Conservation (phyloP, 2,888 invertebrate species). For the Agonopterix subpropinquella region DNA sequence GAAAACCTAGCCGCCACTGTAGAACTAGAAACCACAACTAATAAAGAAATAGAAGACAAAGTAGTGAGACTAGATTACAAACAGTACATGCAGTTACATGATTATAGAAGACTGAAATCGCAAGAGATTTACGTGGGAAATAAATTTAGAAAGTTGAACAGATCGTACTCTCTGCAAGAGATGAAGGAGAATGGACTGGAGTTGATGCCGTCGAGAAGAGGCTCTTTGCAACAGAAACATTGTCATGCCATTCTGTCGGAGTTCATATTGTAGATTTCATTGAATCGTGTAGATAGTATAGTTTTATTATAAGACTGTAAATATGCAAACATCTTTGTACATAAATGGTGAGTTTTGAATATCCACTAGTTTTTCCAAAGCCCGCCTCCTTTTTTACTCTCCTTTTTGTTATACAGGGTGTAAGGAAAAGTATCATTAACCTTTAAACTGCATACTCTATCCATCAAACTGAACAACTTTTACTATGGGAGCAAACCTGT, state of each 20-base stretch:
- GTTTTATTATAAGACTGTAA: too few species aligned
- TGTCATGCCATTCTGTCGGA: constrained; percentile 49
- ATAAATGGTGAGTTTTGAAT: too few species aligned
- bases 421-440: too few species aligned
- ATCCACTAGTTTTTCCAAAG: too few species aligned
- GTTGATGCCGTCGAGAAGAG: constrained; percentile 22
- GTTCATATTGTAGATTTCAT: constrained; percentile 44
- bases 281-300: background rate
- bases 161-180: constrained; percentile 45
- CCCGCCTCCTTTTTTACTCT: too few species aligned
- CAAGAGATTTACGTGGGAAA: constrained; percentile 28
- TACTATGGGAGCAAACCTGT: too few species aligned
- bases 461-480: too few species aligned
- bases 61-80: constrained; percentile 14
- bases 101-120: constrained; percentile 47
- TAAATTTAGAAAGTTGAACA: constrained; percentile 37
- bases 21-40: constrained; percentile 16
- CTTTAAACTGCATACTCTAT: too few species aligned
- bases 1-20: constrained; percentile 27
- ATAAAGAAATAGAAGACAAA: constrained; percentile 5
- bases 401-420: too few species aligned
- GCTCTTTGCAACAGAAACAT: constrained; percentile 25
- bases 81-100: constrained; percentile 39
- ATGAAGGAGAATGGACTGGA: constrained; percentile 42
- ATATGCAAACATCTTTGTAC: too few species aligned